Evolutionary conservation across 2,888 invertebrate genomes (phyloP), one percentile per base, ranked within the genome.

Genomic region (Epinotia bilunana): DNA sequence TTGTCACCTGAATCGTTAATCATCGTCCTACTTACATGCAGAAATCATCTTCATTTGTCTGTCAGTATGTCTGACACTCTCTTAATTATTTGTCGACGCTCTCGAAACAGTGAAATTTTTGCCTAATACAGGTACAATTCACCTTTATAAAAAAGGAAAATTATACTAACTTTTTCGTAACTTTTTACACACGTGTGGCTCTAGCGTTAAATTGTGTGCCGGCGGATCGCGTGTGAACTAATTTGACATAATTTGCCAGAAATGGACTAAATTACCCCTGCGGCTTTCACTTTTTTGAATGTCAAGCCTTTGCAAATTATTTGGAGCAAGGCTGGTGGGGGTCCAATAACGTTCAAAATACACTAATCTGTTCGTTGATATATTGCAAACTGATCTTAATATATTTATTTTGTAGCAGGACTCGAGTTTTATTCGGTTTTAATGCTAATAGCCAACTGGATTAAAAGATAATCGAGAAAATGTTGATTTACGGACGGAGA

Each of bases 201-300:
- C 61, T n/a, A 67, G 67, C 72, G n/a, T 67, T 43, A 75, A 16
- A 64, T 76, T 60, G 75, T 65, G 71, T 60, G 61, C 77, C 82
- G 83, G 80, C 79, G 64, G 78, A 87, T 88, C 85, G 89, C 90
- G 90, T 89, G 90, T 80, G 74, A 20, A 77, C 76, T 79, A 68
- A 80, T 79, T 80, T 80, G 64, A 79, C 82, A 81, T 84, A 84
- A 86, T 87, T 87, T 84, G 83, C 83, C 77, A 77, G 82, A 84
- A 87, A 87, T 84, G 83, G 78, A 77, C 80, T 82, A 82, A 87
- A 89, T 89, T 86, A 84, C 83, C 84, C 83, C 84, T 86, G 79
- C 78, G 77, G 82, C 86, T 87, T 87, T 87, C 87, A 84, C 87
- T 87, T 83, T 76, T 84, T 84, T 81, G 79, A 79, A 78, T 81